Conservation (phyloP, 2,113 vertebrate species). For the Otocyon megalotis region DNA sequence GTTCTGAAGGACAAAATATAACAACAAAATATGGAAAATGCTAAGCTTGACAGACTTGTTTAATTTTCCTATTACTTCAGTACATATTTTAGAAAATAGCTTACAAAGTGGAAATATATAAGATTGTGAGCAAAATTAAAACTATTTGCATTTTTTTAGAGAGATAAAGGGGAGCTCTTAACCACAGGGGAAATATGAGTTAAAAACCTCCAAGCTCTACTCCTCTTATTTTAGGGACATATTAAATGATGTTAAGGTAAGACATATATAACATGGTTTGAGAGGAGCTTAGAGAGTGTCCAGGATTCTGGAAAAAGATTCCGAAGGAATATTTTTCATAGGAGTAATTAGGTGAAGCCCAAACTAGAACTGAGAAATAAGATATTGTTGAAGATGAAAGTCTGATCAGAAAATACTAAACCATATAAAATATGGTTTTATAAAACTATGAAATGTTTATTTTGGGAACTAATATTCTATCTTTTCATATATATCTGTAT, state of each 20-base stretch:
- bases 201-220: background rate
- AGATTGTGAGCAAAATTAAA: slow-evolving; percentile 49
- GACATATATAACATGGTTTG: background rate
- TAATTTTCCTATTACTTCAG: slow-evolving; percentile 68
- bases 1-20: slow-evolving; percentile 7
- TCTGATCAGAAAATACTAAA: background rate
- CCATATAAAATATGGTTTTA: background rate
- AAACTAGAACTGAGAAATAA: slow-evolving; percentile 37
- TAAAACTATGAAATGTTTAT: background rate
- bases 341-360: background rate
- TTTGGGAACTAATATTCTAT: background rate
- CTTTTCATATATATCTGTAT: background rate
- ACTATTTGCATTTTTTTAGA: slow-evolving; percentile 73
- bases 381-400: background rate
- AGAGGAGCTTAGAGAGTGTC: background rate
- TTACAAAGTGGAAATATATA: slow-evolving; percentile 35
- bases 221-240: slow-evolving; percentile 58
- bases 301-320: background rate
- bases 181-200: slow-evolving; percentile 87
- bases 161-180: slow-evolving; percentile 83
- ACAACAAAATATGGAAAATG: slow-evolving; percentile 68
- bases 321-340: background rate
- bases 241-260: slow-evolving; percentile 1
- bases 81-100: slow-evolving; percentile 52
- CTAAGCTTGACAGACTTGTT: slow-evolving; percentile 36